Conservation (phyloP, 1,140 invertebrate species). For the Argopecten irradians region DNA sequence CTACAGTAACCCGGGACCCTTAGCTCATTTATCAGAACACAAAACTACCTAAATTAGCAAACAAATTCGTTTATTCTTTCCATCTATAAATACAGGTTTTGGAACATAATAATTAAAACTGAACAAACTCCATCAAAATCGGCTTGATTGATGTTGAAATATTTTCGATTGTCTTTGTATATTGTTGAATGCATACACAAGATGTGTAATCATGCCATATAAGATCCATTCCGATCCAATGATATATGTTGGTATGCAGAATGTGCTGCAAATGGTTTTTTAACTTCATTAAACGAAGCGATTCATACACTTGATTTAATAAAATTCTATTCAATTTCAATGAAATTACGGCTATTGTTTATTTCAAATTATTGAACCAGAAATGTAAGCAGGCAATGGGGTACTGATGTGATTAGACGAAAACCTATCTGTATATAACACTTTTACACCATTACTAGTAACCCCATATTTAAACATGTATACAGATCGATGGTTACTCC, state of each 20-base stretch:
- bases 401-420: not conserved
- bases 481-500: not conserved
- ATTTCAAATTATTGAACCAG: not conserved
- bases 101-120: not conserved
- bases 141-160: not conserved
- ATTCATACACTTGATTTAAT: not conserved
- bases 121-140: not conserved
- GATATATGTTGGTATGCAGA: constrained; percentile 13
- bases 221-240: not conserved
- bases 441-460: not conserved
- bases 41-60: not conserved
- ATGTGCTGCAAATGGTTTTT: not conserved
- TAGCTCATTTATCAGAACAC: not conserved
- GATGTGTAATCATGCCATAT: not conserved
- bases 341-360: not conserved
- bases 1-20: not conserved
- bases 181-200: not conserved
- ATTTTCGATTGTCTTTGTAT: not conserved
- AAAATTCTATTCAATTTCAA: not conserved
- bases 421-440: too few species aligned
- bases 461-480: not conserved
- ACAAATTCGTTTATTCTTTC: not conserved
- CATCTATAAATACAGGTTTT: not conserved
- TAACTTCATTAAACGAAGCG: not conserved
- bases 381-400: not conserved